Evolutionary conservation across 2,797 vertebrate species (phyloP), one percentile per base, ranked within the genome.

Genomic region (Cynopterus sphinx): DNA sequence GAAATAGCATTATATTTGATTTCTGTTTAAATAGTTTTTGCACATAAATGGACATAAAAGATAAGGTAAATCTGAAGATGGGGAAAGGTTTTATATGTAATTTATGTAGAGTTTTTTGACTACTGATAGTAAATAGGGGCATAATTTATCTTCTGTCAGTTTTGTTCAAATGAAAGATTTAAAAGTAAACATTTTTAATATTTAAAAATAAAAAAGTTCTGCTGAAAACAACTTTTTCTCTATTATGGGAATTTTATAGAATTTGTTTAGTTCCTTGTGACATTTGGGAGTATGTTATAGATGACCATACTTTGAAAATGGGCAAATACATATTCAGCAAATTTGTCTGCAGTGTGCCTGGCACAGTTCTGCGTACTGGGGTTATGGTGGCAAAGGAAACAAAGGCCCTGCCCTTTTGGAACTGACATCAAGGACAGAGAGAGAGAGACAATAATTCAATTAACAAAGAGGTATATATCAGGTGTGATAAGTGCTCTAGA

Each of bases 121-220:
- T 70, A 22, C 43, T 36, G 22, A 57, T 87, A 79, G 22, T 94
- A 73, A 59, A 59, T 57, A 63, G 39, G 31, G 87, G 17, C 41
- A 41, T 78, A 36, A 82, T 77, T 82, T 9, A 41, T 91, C 24
- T 79, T 71, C 19, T n/a, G 10, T 81, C 31, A 15, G 24, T 87
- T 93, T 88, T 97, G 74, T 43, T 91, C 61, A 90, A 90, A 33
- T 73, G 16, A 67, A 75, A 83, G 26, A 79, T 75, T 91, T 84
- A 68, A 90, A 86, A 82, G 74, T 83, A 73, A 78, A 87, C 49
- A 92, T 73, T 36, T n/a, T 75, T 92, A 74, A 55, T 87, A 90
- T 46, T 95, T 87, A 94, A 83, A 90, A 71, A 89, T 90, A 84
- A 85, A 88, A 79, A 39, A 63, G 41, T 71, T 33, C 71, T 93